These are phyloP conservation scores for Rhabditoides inermis DNA, from an alignment of 2,888 invertebrate species.

Conservation along the genomic window DNA sequence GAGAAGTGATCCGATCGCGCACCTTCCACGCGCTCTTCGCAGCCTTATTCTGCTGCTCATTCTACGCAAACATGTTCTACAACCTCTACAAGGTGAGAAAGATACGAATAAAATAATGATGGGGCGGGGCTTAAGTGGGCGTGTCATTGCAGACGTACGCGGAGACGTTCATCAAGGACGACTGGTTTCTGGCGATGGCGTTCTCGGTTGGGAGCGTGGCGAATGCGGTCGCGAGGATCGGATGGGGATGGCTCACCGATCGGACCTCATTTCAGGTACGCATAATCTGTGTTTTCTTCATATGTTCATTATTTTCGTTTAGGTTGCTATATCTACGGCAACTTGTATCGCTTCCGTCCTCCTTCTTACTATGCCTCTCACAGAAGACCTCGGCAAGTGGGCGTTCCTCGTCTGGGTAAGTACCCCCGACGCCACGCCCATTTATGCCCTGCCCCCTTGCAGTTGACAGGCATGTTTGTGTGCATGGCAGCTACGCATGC, in stretches of 20 bases:
- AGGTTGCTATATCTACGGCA: slow-evolving; percentile 49
- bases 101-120: background rate
- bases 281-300: background rate
- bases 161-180: slow-evolving; percentile 55
- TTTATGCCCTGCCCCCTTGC: slow-evolving; percentile 6
- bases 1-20: slow-evolving; percentile 40
- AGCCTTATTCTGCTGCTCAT: slow-evolving; percentile 45
- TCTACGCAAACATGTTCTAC: slow-evolving; percentile 50
- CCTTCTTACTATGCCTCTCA: slow-evolving; percentile 47
- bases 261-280: slow-evolving; percentile 54
- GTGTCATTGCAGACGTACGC: slow-evolving; percentile 38
- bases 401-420: slow-evolving; percentile 32
- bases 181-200: slow-evolving; percentile 56
- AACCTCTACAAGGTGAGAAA: slow-evolving; percentile 40
- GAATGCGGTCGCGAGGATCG: slow-evolving; percentile 55
- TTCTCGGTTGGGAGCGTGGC: slow-evolving; percentile 57
- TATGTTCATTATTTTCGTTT: slow-evolving; percentile 19
- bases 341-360: slow-evolving; percentile 43
- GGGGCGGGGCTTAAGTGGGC: background rate
- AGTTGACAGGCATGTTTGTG: slow-evolving; percentile 40
- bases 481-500: slow-evolving; percentile 51
- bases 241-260: slow-evolving; percentile 57
- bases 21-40: slow-evolving; percentile 45
- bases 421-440: background rate
- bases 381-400: slow-evolving; percentile 28